phyloP scores from a whole-genome alignment of 2,113 vertebrate species.

The Bombycilla garrulus region DNA sequence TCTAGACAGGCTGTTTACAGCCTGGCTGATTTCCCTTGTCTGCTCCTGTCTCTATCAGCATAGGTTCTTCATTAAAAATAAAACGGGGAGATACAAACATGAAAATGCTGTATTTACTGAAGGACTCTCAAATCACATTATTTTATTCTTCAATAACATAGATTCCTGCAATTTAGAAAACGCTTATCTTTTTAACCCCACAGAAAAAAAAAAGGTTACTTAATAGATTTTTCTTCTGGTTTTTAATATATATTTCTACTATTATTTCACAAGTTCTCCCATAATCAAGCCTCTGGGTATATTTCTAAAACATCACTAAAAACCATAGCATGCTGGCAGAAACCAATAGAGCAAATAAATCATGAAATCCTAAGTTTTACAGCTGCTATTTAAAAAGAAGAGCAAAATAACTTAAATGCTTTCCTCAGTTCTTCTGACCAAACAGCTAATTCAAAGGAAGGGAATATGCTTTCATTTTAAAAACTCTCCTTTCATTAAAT shows the following conservation, averaged over 20 bases:
- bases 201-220: background rate
- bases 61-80: background rate
- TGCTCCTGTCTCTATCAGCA: background rate
- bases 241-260: background rate
- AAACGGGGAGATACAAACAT: background rate
- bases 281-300: background rate
- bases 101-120: background rate
- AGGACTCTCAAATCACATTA: background rate
- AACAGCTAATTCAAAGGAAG: background rate
- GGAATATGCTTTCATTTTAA: background rate
- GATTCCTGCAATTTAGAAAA: background rate
- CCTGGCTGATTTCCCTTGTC: background rate
- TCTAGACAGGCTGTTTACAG: background rate
- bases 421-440: background rate
- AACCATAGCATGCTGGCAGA: background rate
- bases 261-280: background rate
- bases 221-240: background rate
- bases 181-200: background rate
- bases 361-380: background rate
- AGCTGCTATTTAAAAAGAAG: background rate
- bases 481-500: background rate
- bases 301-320: background rate
- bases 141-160: background rate
- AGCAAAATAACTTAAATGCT: background rate
- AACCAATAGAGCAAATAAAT: background rate